Percentiles rank a stretch among this genome's conserved stretches.
Evolutionary conservation across 2,113 vertebrate genomes (phyloP).

Genomic region (Gopherus evgoodei): DNA sequence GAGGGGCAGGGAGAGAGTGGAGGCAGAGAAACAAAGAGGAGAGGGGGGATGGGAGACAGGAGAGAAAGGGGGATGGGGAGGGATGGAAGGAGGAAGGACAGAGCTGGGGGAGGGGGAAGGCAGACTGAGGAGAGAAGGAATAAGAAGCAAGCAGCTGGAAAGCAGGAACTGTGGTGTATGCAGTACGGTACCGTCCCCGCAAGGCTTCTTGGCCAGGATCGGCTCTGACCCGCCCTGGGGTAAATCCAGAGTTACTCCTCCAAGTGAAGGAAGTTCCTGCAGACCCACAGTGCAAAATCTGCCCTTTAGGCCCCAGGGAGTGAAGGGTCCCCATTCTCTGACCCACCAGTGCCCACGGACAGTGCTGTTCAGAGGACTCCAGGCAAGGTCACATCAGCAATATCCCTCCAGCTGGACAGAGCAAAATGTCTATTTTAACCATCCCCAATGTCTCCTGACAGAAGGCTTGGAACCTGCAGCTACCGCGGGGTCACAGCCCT

Average conservation of each 20-base stretch:
- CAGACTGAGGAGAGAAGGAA: not conserved
- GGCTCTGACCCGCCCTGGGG: too few species aligned
- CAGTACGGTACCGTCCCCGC: not conserved
- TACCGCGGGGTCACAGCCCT: too few species aligned
- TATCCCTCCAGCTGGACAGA: too few species aligned
- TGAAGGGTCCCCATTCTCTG: too few species aligned
- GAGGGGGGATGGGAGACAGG: not conserved
- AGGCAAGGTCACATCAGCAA: too few species aligned
- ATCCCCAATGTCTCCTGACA: not conserved
- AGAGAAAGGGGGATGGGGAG: constrained; percentile 1
- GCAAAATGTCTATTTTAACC: too few species aligned
- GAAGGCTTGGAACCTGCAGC: not conserved
- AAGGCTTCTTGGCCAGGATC: too few species aligned
- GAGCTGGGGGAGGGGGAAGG: not conserved
- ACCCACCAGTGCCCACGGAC: too few species aligned
- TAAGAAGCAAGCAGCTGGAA: not conserved
- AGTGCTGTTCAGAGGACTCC: too few species aligned
- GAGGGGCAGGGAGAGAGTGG: not conserved
- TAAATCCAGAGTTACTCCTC: too few species aligned
- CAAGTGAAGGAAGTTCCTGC: not conserved
- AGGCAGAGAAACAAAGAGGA: not conserved
- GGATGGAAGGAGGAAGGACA: not conserved
- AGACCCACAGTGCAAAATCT: too few species aligned
- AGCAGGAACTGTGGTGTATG: not conserved
- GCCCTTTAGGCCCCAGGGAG: too few species aligned